Conservation (phyloP, 2,797 vertebrate genomes). For the Merluccius polli region DNA sequence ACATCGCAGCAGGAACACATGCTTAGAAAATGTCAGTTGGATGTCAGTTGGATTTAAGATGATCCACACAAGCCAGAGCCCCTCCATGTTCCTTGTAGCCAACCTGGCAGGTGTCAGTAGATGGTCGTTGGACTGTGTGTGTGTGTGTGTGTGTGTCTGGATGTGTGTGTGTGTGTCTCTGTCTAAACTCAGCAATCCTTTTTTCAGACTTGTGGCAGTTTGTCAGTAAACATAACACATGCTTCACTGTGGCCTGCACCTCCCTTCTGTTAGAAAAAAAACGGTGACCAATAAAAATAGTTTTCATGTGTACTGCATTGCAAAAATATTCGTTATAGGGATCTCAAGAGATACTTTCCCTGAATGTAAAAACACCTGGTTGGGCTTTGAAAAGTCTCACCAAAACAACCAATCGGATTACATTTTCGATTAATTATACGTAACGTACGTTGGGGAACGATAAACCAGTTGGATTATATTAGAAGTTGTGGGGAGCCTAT, state of each 20-base stretch:
- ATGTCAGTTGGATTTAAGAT: not conserved
- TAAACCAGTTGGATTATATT: not conserved
- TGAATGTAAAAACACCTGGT: not conserved
- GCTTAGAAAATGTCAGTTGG: not conserved
- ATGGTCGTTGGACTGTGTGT: not conserved
- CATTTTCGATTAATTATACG: not conserved
- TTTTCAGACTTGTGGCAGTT: not conserved
- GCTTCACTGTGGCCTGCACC: not conserved
- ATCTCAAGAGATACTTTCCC: not conserved
- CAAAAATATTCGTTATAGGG: not conserved
- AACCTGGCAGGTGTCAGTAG: conserved; percentile 1
- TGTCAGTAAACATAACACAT: not conserved
- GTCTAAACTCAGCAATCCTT: not conserved
- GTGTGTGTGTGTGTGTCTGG: not conserved
- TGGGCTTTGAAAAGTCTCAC: not conserved
- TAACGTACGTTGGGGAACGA: not conserved
- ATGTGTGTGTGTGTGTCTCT: not conserved
- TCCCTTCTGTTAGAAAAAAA: not conserved
- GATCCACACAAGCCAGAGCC: not conserved
- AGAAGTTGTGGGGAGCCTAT: not conserved
- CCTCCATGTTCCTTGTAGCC: not conserved
- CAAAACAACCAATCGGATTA: not conserved
- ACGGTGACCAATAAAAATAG: not conserved
- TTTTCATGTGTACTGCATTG: not conserved
- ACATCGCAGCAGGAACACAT: not conserved